Percentiles rank a stretch among this genome's conserved stretches.
Conservation (phyloP, 2,888 invertebrate species). For the Limnephilus rhombicus region DNA sequence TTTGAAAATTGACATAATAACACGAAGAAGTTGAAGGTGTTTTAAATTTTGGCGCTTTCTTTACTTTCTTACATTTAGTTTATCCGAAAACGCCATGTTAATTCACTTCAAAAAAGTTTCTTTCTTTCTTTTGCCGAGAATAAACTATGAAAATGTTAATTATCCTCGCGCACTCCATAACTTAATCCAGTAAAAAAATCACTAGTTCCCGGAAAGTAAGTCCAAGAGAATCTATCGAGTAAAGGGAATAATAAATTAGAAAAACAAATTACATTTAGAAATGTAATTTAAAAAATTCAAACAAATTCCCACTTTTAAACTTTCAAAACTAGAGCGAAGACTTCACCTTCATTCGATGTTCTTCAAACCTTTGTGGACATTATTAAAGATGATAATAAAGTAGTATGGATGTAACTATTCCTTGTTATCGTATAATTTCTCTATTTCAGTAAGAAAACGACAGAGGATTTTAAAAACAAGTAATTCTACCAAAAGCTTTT, state of each 20-base stretch:
- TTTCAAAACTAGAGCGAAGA: not conserved
- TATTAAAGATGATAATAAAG: not conserved
- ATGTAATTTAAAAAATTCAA: slow-evolving; percentile 9
- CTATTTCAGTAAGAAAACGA: no score
- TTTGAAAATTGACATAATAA: no score
- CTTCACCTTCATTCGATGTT: not conserved
- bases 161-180: not conserved
- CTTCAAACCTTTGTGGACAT: not conserved
- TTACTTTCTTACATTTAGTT: not conserved
- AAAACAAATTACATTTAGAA: not conserved
- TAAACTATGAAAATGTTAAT: not conserved
- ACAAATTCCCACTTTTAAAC: slow-evolving; percentile 6
- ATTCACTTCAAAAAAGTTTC: not conserved
- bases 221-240: not conserved
- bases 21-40: not conserved
- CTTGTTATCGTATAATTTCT: no score
- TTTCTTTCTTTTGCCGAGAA: not conserved
- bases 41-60: not conserved
- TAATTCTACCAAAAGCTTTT: not conserved
- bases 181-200: not conserved
- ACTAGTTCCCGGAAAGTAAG: not conserved
- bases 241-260: not conserved
- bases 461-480: no score
- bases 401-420: no score
- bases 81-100: not conserved